phyloP scores from a whole-genome alignment of 1,140 invertebrate genomes.

The Saccostrea echinata region DNA sequence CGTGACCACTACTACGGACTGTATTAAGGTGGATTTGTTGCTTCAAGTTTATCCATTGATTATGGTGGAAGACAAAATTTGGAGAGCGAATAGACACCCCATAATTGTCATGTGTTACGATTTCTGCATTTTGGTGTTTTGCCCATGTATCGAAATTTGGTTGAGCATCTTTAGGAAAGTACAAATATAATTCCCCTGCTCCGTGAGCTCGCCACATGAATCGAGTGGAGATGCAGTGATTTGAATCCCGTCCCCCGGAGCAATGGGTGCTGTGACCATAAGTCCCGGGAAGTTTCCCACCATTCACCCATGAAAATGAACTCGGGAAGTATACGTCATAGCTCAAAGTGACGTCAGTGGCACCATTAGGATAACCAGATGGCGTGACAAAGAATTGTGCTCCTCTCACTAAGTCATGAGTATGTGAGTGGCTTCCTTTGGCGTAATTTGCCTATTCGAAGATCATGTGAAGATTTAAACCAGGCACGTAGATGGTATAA shows the following conservation, averaged over 20 bases:
- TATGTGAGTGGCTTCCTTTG: constrained; percentile 51
- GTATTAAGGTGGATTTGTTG: constrained; percentile 65
- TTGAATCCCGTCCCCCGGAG: constrained; percentile 58
- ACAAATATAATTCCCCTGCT: constrained; percentile 67
- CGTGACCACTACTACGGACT: constrained; percentile 3
- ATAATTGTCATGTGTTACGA: constrained; percentile 50
- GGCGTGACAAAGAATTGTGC: constrained; percentile 62
- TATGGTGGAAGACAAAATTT: constrained; percentile 51
- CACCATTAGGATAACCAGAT: neutral
- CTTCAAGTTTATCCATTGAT: constrained; percentile 62
- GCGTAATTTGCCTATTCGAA: constrained; percentile 46
- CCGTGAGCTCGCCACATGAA: constrained; percentile 70
- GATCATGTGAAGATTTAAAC: neutral
- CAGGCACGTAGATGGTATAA: no score
- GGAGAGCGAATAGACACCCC: constrained; percentile 56
- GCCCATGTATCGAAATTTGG: constrained; percentile 11
- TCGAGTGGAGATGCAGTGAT: constrained; percentile 68
- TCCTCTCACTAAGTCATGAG: constrained; percentile 42
- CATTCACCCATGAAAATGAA: constrained; percentile 64
- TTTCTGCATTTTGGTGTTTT: constrained; percentile 39
- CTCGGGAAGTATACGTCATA: constrained; percentile 65
- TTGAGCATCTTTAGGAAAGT: constrained; percentile 57
- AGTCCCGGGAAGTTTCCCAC: constrained; percentile 71
- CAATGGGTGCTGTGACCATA: constrained; percentile 61
- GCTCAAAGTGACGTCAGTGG: constrained; percentile 51